These are phyloP conservation scores for Drosophila kanekoi DNA, from an alignment of 2,888 invertebrate genomes.

Conservation along the genomic window DNA sequence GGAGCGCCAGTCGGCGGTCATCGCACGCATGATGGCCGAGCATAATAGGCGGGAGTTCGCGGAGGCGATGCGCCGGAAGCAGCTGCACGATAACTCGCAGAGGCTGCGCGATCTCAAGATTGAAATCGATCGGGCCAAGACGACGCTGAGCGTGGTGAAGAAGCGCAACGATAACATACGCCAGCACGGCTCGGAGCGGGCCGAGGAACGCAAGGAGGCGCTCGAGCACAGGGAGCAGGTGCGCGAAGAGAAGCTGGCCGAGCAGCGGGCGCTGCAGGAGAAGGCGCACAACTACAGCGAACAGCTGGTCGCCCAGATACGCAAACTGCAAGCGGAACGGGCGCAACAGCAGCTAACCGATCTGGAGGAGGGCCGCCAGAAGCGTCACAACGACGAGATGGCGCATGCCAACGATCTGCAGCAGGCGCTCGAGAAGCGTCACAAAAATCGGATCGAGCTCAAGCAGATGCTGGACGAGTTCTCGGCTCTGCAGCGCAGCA, in stretches of 20 bases:
- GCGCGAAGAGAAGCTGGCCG: slow-evolving; percentile 39
- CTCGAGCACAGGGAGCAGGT: slow-evolving; percentile 17
- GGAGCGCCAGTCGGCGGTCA: slow-evolving; percentile 29
- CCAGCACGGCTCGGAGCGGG: slow-evolving; percentile 1
- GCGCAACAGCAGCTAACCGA: slow-evolving; percentile 2
- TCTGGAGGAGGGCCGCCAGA: slow-evolving; percentile 45
- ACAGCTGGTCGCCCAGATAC: slow-evolving; percentile 52
- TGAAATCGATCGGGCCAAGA: slow-evolving; percentile 52
- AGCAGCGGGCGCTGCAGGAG: slow-evolving; percentile 16
- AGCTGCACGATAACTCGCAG: slow-evolving; percentile 44
- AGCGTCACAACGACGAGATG: slow-evolving; percentile 41
- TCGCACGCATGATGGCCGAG: slow-evolving; percentile 42
- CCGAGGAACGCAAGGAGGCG: slow-evolving; percentile 29
- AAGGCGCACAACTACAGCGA: slow-evolving; percentile 41
- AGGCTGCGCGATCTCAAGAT: slow-evolving; percentile 39
- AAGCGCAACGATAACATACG: slow-evolving; percentile 14
- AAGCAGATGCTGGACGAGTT: slow-evolving; percentile 38
- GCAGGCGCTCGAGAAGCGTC: slow-evolving; percentile 13
- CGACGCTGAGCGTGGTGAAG: slow-evolving; percentile 44
- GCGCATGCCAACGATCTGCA: slow-evolving; percentile 21
- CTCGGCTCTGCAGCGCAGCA: slow-evolving; percentile 12
- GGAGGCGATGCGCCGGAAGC: slow-evolving; percentile 36
- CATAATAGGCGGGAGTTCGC: slow-evolving; percentile 40
- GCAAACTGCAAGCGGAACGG: slow-evolving; percentile 23
- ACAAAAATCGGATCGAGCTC: slow-evolving; percentile 42